Evolutionary conservation across 2,797 vertebrate species (phyloP).

Genomic region (Enteromius anoplus): DNA sequence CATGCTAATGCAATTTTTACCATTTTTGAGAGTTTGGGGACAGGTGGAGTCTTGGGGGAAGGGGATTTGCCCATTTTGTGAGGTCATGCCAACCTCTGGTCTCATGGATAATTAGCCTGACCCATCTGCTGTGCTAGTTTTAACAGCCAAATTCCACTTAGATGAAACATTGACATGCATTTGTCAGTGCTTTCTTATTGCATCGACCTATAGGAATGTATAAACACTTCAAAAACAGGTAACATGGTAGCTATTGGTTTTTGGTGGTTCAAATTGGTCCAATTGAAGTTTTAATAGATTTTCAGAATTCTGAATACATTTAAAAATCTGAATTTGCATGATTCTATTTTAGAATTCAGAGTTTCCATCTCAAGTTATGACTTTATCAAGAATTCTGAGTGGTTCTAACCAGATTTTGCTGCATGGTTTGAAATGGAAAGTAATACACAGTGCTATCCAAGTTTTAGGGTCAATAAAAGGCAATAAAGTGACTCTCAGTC

Average conservation of each 20-base stretch:
- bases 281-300: conserved; percentile 54
- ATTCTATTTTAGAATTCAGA: too few relatives aligned
- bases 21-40: conserved; percentile 17
- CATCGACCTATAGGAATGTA: neutral
- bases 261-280: neutral
- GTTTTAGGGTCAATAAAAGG: conserved; percentile 6
- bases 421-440: neutral
- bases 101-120: conserved; percentile 54
- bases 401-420: neutral
- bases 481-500: conserved; percentile 3
- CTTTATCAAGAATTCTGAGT: too few relatives aligned
- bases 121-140: conserved; percentile 42
- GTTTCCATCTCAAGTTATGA: too few relatives aligned
- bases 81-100: conserved; percentile 30
- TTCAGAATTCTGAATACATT: too few relatives aligned
- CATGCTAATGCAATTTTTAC: conserved; percentile 40
- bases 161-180: neutral
- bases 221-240: neutral
- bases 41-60: neutral
- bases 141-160: neutral
- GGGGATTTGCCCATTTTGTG: neutral
- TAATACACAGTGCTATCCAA: neutral
- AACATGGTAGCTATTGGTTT: neutral
- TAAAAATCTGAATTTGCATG: too few relatives aligned
- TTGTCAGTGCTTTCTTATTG: neutral